phyloP scores from a whole-genome alignment of 2,797 vertebrate genomes.

The Trichosurus vulpecula region DNA sequence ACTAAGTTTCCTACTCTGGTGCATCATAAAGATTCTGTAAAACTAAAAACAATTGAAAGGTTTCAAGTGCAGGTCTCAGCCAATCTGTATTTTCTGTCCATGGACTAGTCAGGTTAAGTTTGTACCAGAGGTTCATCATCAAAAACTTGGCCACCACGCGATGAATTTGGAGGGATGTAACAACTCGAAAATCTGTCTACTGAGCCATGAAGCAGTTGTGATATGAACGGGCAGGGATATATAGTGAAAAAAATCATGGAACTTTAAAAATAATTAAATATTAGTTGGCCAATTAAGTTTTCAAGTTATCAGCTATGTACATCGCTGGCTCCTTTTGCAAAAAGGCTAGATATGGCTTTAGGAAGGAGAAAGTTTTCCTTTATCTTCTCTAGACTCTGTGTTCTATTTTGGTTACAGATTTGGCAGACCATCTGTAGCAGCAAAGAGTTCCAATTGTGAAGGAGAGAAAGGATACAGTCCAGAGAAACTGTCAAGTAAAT shows the following conservation, averaged over 20 bases:
- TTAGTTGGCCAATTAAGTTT: not conserved
- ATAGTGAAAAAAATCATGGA: not conserved
- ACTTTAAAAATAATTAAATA: not conserved
- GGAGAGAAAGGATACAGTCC: not conserved
- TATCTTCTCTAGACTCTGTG: not conserved
- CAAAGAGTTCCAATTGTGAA: not conserved
- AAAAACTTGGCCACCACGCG: not conserved
- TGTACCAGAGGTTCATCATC: not conserved
- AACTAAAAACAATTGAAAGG: not conserved
- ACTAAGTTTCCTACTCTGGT: not conserved
- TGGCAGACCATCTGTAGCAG: not conserved
- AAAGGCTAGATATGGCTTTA: not conserved
- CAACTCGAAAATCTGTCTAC: not conserved
- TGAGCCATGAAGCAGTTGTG: not conserved
- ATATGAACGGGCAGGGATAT: not conserved
- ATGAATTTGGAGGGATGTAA: not conserved
- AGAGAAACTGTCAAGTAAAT: not conserved
- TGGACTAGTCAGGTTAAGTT: not conserved
- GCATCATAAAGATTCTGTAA: not conserved
- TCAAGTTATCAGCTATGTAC: not conserved
- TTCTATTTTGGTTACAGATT: not conserved
- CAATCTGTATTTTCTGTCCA: not conserved
- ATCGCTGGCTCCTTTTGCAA: not conserved
- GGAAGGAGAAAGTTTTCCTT: not conserved
- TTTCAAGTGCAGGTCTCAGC: not conserved